phyloP scores from a whole-genome alignment of 2,113 vertebrate species.

The Blennius ocellaris region DNA sequence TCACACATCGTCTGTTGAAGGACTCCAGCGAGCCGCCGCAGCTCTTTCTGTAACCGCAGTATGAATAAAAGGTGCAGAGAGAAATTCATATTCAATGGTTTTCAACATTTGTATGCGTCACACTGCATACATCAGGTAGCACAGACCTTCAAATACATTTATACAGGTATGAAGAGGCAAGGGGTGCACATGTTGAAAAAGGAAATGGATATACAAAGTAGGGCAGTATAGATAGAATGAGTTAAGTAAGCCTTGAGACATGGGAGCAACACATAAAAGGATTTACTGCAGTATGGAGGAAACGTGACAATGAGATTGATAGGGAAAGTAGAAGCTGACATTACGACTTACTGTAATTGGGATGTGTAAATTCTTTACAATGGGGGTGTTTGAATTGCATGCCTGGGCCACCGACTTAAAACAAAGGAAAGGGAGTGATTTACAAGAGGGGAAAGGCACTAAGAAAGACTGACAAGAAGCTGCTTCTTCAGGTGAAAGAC shows the following conservation, averaged over 20 bases:
- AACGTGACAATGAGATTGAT: slow-evolving; percentile 30
- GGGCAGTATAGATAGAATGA: not conserved
- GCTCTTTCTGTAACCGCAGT: not conserved
- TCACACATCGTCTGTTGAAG: not conserved
- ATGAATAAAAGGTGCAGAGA: slow-evolving; percentile 5
- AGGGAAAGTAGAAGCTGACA: slow-evolving; percentile 24
- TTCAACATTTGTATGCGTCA: slow-evolving; percentile 29
- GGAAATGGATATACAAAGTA: slow-evolving; percentile 4
- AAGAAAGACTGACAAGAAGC: not conserved
- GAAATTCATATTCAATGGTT: slow-evolving; percentile 3
- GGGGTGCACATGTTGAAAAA: not conserved
- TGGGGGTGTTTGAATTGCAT: slow-evolving; percentile 19
- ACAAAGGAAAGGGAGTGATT: slow-evolving; percentile 9
- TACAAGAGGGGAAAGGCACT: slow-evolving; percentile 3
- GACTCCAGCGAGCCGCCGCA: not conserved
- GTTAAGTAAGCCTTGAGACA: slow-evolving; percentile 31
- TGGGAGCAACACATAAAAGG: slow-evolving; percentile 12
- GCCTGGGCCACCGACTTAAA: slow-evolving; percentile 17
- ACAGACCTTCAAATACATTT: slow-evolving; percentile 9
- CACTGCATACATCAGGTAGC: not conserved
- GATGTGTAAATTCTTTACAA: slow-evolving; percentile 27
- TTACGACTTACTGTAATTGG: slow-evolving; percentile 21
- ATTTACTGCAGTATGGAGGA: slow-evolving; percentile 37
- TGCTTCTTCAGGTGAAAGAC: slow-evolving; percentile 23
- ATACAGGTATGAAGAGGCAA: slow-evolving; percentile 21